A percentile compares a stretch with the other conserved stretches of the same genome.
Conservation (phyloP, 2,113 vertebrate genomes). For the Chaenogobius annularis region DNA sequence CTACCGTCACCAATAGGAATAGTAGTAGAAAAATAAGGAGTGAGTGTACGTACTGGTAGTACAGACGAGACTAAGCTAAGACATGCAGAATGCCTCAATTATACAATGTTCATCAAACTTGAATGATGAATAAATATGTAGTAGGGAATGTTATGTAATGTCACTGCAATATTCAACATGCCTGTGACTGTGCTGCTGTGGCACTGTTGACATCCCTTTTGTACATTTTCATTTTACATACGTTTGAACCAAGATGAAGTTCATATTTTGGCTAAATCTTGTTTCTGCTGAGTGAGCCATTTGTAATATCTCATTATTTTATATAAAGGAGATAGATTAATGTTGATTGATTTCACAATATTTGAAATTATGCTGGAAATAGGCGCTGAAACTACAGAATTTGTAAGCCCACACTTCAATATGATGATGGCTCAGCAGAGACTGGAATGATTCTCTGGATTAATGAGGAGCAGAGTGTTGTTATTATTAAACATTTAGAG, state of each 20-base stretch:
- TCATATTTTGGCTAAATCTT: not conserved
- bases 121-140: not conserved
- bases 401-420: not conserved
- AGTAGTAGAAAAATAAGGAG: constrained; percentile 23
- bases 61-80: not conserved
- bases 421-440: not conserved
- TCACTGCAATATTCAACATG: not conserved
- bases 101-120: not conserved
- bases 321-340: not conserved
- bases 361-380: not conserved
- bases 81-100: not conserved
- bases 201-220: not conserved
- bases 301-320: not conserved
- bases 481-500: constrained; percentile 9
- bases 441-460: not conserved
- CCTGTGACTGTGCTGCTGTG: not conserved
- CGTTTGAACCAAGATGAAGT: not conserved
- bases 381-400: not conserved
- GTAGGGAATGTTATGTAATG: not conserved
- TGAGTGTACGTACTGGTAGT: no score
- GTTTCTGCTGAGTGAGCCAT: not conserved
- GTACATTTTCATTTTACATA: no score
- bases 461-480: not conserved
- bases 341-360: not conserved
- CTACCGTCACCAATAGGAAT: constrained; percentile 49